Conservation (phyloP, 2,797 vertebrate genomes). For the Furcifer pardalis region DNA sequence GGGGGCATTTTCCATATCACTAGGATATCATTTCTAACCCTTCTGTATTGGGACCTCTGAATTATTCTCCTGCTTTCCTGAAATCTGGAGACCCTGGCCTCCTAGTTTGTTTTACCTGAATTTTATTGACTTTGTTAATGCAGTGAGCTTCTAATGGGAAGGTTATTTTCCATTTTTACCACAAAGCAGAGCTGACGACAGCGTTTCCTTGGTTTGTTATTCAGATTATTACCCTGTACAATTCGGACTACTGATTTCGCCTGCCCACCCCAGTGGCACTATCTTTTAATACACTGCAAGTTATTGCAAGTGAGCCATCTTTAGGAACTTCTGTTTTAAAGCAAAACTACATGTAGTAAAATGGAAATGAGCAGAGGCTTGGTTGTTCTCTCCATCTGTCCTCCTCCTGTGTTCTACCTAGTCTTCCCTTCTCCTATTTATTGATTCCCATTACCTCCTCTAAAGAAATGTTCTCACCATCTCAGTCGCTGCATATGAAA, state of each 20-base stretch:
- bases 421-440: background rate
- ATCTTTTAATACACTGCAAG: background rate
- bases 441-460: no score
- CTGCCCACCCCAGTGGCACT: fast-evolving
- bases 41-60: background rate
- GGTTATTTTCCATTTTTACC: background rate
- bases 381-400: background rate
- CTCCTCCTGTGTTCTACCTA: background rate
- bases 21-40: conserved; percentile 8
- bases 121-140: background rate
- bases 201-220: background rate
- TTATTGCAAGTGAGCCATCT: background rate
- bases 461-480: background rate
- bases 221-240: background rate
- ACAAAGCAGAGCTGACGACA: background rate
- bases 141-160: background rate
- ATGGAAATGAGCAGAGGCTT: background rate
- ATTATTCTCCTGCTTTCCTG: background rate
- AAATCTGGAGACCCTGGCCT: background rate
- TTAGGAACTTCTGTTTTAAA: background rate
- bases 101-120: fast-evolving
- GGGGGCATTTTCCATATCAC: conserved; percentile 16
- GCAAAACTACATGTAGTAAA: background rate
- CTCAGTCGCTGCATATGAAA: background rate
- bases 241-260: fast-evolving